phyloP scores from a whole-genome alignment of 2,797 vertebrate species.

The Chelon auratus region DNA sequence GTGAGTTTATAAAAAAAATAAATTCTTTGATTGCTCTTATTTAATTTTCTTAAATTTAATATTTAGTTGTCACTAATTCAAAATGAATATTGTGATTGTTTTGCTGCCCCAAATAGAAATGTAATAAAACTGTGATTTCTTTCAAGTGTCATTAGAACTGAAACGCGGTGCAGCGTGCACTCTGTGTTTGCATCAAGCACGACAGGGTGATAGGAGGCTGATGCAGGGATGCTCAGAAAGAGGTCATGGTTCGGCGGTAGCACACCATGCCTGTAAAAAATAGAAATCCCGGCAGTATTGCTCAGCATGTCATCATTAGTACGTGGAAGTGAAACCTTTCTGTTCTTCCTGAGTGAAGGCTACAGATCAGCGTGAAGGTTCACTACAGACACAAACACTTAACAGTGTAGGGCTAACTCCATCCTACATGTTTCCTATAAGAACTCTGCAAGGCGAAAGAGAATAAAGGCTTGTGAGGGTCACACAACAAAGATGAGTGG shows the following conservation, averaged over 20 bases:
- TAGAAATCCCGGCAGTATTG: constrained; percentile 42
- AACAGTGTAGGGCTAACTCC: constrained; percentile 34
- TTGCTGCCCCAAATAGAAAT: background rate
- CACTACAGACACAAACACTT: constrained; percentile 19
- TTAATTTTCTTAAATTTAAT: no score
- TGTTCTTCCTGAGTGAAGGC: constrained; percentile 31
- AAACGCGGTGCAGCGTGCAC: background rate
- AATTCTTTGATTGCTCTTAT: no score
- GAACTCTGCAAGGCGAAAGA: constrained; percentile 39
- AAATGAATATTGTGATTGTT: background rate
- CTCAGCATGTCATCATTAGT: constrained; percentile 44
- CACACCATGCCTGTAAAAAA: constrained; percentile 37
- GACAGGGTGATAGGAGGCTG: background rate
- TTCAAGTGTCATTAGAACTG: background rate
- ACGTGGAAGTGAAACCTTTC: constrained; percentile 52
- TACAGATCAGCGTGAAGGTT: constrained; percentile 2
- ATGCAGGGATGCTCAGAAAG: constrained; percentile 25
- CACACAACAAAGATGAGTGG: constrained; percentile 43
- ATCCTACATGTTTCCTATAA: constrained; percentile 30
- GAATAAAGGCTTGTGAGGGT: constrained; percentile 13
- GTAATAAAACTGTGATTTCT: background rate
- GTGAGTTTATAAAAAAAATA: background rate
- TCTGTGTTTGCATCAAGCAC: background rate
- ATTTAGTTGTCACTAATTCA: no score
- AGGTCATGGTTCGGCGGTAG: constrained; percentile 30